Percentiles rank a stretch among this genome's conserved stretches.
These are phyloP conservation scores for Machimus atricapillus DNA, from an alignment of 2,888 invertebrate species.

Conservation along the genomic window DNA sequence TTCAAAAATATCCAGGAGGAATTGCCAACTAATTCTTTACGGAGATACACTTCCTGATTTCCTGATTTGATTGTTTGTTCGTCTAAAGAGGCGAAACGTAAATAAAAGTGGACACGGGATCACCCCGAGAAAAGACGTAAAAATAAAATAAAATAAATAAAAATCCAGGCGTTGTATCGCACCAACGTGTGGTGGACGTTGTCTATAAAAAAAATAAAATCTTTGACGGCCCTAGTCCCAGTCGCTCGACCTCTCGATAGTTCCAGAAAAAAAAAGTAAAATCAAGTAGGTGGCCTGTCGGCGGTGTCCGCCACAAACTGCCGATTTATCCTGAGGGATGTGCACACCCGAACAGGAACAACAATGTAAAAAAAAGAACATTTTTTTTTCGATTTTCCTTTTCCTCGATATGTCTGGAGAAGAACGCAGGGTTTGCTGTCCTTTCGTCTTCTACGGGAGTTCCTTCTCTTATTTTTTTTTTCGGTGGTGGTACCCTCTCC, in stretches of 20 bases:
- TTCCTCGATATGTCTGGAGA: background rate
- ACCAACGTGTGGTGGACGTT: background rate
- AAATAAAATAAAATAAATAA: background rate
- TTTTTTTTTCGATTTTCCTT: background rate
- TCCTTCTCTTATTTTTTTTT: background rate
- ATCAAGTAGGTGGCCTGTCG: background rate
- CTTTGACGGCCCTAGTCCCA: background rate
- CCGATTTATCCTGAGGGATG: slow-evolving; percentile 1
- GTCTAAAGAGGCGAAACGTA: slow-evolving; percentile 35
- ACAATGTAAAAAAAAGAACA: background rate
- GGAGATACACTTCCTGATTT: slow-evolving; percentile 35
- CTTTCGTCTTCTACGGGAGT: background rate
- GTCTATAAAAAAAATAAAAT: background rate
- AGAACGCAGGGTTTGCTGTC: background rate
- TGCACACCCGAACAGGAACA: background rate
- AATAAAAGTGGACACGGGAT: slow-evolving; percentile 14
- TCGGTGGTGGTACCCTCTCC: background rate
- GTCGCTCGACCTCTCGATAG: background rate
- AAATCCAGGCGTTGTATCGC: background rate
- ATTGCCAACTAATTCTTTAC: background rate
- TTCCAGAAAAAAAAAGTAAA: background rate
- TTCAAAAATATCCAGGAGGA: too few relatives aligned
- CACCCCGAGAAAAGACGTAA: background rate
- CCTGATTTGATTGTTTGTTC: slow-evolving; percentile 35
- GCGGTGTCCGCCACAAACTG: background rate